Evolutionary conservation across 2,113 vertebrate species (phyloP).

Genomic region (Callaeas wilsoni): DNA sequence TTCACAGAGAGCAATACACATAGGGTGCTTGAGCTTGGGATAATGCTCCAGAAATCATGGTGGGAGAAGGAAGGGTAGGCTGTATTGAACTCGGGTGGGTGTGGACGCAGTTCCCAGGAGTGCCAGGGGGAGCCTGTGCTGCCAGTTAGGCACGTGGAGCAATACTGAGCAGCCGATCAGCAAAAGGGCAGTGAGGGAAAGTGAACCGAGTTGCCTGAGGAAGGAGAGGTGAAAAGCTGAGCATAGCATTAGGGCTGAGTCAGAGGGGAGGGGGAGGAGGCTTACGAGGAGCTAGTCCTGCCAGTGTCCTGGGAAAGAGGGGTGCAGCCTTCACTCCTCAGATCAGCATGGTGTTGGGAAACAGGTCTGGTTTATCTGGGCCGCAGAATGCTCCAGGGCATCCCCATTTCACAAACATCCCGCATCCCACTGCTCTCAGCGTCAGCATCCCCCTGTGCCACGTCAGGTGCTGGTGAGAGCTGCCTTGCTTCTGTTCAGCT

Average conservation of each 20-base stretch:
- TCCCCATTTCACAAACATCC: not conserved
- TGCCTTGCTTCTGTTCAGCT: not conserved
- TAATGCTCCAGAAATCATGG: not conserved
- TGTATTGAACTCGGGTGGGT: fast-evolving
- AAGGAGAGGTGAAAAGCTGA: not conserved
- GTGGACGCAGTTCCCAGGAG: not conserved
- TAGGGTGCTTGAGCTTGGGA: not conserved
- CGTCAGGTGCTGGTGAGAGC: fast-evolving
- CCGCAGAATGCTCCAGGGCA: not conserved
- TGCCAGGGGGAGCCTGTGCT: not conserved
- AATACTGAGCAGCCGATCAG: not conserved
- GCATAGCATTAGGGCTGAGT: slow-evolving; percentile 31
- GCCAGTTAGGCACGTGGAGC: not conserved
- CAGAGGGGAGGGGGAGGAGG: slow-evolving; percentile 13
- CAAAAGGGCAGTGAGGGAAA: not conserved
- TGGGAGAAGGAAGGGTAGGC: not conserved
- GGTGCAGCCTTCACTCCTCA: not conserved
- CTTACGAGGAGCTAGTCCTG: not conserved
- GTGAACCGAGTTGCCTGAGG: not conserved
- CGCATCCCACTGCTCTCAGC: fast-evolving
- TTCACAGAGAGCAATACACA: not conserved
- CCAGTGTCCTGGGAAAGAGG: not conserved
- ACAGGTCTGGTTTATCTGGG: not conserved
- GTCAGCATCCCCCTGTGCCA: not conserved
- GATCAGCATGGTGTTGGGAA: not conserved